Evolutionary conservation across 1,140 invertebrate species (phyloP).

Genomic region (Whitmania pigra): DNA sequence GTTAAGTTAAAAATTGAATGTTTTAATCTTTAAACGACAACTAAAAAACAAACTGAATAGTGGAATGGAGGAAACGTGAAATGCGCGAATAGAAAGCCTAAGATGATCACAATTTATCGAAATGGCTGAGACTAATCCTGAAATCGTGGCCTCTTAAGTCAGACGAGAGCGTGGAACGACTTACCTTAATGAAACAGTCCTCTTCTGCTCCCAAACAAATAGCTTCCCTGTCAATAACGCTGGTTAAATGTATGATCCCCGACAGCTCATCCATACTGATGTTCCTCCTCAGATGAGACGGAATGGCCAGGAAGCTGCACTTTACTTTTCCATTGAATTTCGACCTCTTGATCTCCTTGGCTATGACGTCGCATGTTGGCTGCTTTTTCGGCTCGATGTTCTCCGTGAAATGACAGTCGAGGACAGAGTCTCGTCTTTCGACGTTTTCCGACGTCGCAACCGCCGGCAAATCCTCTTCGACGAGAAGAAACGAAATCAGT

Average conservation of each 20-base stretch:
- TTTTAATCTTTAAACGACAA: too few species aligned
- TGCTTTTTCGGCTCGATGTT: neutral
- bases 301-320: neutral
- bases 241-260: neutral
- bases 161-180: neutral
- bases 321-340: neutral
- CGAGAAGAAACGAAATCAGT: neutral
- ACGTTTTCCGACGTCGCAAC: neutral
- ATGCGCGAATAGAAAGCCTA: too few species aligned
- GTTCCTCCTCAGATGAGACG: neutral
- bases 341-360: neutral
- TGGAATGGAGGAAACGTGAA: too few species aligned
- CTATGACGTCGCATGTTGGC: neutral
- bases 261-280: neutral
- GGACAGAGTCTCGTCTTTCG: neutral
- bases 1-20: too few species aligned
- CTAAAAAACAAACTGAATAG: too few species aligned
- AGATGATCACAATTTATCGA: too few species aligned
- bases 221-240: neutral
- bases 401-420: neutral
- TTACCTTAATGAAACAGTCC: conserved; percentile 12
- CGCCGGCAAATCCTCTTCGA: neutral
- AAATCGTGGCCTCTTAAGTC: too few species aligned
- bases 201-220: neutral
- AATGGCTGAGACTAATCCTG: too few species aligned